phyloP scores from a whole-genome alignment of 2,888 invertebrate species.

The Andrena trimmerana region DNA sequence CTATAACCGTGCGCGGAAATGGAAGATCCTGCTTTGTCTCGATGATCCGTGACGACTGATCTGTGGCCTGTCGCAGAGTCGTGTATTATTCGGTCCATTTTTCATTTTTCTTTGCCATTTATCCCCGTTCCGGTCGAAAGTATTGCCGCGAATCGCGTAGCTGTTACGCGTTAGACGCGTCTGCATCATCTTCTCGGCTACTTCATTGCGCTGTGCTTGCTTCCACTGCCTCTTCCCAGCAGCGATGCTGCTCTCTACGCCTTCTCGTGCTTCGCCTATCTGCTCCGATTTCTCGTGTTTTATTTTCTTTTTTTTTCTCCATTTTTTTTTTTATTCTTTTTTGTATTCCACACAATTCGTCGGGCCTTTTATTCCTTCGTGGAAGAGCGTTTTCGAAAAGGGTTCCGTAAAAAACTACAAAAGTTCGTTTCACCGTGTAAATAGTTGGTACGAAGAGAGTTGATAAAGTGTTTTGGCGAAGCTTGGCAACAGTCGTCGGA shows the following conservation, averaged over 20 bases:
- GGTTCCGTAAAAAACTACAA: constrained; percentile 53
- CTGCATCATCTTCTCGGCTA: constrained; percentile 24
- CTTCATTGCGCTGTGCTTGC: constrained; percentile 31
- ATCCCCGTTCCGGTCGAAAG: constrained; percentile 57
- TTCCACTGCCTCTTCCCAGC: constrained; percentile 7
- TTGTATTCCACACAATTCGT: background rate
- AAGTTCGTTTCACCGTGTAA: constrained; percentile 41
- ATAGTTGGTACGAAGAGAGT: constrained; percentile 53
- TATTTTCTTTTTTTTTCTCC: constrained; percentile 5
- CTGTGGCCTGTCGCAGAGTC: constrained; percentile 21
- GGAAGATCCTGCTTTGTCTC: constrained; percentile 52
- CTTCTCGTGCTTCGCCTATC: constrained; percentile 6
- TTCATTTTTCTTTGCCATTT: background rate
- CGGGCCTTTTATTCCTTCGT: background rate
- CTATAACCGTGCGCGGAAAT: constrained; percentile 48
- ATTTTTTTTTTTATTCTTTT: background rate
- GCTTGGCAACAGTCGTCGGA: constrained; percentile 53
- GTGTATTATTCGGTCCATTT: background rate
- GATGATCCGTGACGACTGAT: constrained; percentile 13
- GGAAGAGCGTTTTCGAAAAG: constrained; percentile 36
- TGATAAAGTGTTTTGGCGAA: constrained; percentile 54
- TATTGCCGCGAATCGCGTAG: constrained; percentile 79
- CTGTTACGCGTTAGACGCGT: constrained; percentile 80
- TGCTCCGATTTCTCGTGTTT: constrained; percentile 16
- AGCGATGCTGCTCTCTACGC: constrained; percentile 12